phyloP scores from a whole-genome alignment of 2,797 vertebrate species.

The Hippoglossus hippoglossus region DNA sequence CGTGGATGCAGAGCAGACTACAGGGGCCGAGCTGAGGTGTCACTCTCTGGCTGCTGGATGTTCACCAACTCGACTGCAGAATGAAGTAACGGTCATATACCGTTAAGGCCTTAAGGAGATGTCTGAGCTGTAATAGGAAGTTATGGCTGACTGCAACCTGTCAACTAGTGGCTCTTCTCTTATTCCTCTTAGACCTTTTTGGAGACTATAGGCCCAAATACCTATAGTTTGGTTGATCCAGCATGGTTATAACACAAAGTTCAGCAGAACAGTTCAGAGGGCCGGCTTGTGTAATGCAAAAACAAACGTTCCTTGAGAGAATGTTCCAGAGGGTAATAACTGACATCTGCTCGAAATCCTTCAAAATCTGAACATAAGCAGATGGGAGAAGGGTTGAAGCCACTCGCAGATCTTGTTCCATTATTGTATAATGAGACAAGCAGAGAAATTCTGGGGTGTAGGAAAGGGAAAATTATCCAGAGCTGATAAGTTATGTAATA shows the following conservation, averaged over 20 bases:
- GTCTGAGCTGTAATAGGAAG: constrained; percentile 21
- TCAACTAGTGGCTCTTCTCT: not conserved
- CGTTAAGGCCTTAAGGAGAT: not conserved
- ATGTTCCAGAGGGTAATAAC: constrained; percentile 57
- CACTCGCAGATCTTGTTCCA: constrained; percentile 35
- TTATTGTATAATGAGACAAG: constrained; percentile 27
- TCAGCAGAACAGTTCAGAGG: constrained; percentile 23
- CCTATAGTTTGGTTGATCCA: constrained; percentile 5
- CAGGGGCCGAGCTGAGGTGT: constrained; percentile 19
- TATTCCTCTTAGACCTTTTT: constrained; percentile 11
- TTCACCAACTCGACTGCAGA: not conserved
- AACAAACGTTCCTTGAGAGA: constrained; percentile 44
- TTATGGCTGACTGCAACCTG: not conserved
- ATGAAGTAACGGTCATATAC: not conserved
- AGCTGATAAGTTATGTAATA: constrained; percentile 45
- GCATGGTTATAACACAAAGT: constrained; percentile 18
- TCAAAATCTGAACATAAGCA: constrained; percentile 55
- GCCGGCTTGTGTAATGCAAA: constrained; percentile 35
- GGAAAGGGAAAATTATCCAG: constrained; percentile 38
- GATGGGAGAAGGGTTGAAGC: constrained; percentile 39
- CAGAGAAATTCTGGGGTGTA: constrained; percentile 20
- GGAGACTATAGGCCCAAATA: constrained; percentile 12
- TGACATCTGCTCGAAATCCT: constrained; percentile 61
- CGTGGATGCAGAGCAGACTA: constrained; percentile 22
- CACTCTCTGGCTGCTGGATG: constrained; percentile 16